Evolutionary conservation across 2,797 vertebrate genomes (phyloP).

Genomic region (Enteromius unitaeniatus): DNA sequence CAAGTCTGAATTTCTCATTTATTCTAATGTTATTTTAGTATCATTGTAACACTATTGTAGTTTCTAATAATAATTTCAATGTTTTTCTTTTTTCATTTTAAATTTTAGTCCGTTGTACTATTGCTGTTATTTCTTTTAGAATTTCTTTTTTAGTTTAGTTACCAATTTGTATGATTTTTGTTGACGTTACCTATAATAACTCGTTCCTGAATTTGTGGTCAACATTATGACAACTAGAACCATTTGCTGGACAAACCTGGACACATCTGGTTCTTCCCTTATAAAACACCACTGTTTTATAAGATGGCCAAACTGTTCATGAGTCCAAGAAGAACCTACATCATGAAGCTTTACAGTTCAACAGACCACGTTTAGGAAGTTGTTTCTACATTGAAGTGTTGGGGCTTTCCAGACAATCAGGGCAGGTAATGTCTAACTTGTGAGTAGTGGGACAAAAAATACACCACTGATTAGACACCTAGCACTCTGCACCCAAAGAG

Average conservation of each 20-base stretch:
- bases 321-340: neutral
- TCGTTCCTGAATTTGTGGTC: neutral
- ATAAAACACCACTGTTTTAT: neutral
- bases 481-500: neutral
- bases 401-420: slow-evolving; percentile 27
- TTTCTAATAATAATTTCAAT: neutral
- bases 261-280: neutral
- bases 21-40: neutral
- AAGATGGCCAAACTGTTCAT: neutral
- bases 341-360: slow-evolving; percentile 38
- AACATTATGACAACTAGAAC: neutral
- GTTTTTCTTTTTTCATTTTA: neutral
- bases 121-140: neutral
- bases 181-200: neutral
- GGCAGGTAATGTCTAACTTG: slow-evolving; percentile 65
- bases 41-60: neutral
- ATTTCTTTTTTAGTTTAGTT: neutral
- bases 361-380: slow-evolving; percentile 65
- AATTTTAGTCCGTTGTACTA: neutral
- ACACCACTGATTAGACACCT: slow-evolving; percentile 57
- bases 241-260: neutral
- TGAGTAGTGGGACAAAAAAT: slow-evolving; percentile 67
- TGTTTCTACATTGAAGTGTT: neutral
- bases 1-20: neutral
- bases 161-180: neutral